Percentiles rank a stretch among this genome's conserved stretches.
phyloP scores from a whole-genome alignment of 2,888 invertebrate genomes.

The Chloroclystis v-ata region DNA sequence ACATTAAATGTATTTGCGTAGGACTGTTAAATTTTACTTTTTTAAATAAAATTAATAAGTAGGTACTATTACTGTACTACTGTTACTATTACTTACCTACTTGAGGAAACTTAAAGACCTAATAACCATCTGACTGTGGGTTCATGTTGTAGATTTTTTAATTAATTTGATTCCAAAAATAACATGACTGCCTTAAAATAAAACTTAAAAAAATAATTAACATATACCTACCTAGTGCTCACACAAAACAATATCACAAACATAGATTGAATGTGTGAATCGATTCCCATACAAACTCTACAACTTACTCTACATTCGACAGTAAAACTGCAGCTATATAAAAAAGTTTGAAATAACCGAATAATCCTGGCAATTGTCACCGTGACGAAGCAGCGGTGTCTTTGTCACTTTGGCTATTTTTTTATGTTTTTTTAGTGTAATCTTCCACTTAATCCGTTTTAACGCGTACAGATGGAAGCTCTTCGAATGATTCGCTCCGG shows the following conservation, averaged over 20 bases:
- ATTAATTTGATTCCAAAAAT: no score
- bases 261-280: not conserved
- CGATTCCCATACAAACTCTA: conserved; percentile 21
- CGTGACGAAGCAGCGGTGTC: conserved; percentile 68
- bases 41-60: no score
- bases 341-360: conserved; percentile 54
- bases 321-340: conserved; percentile 50
- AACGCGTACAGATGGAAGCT: conserved; percentile 71
- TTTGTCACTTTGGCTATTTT: conserved; percentile 58
- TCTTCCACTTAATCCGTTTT: conserved; percentile 74
- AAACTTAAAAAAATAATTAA: no score
- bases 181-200: no score
- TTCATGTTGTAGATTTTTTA: no score
- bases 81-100: no score
- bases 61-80: no score
- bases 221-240: no score
- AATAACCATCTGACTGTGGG: no score
- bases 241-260: no score
- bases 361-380: conserved; percentile 73
- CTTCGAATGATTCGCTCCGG: conserved; percentile 39
- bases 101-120: no score
- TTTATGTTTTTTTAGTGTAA: conserved; percentile 52
- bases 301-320: conserved; percentile 38
- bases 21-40: not conserved
- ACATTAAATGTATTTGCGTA: not conserved